Percentiles rank a stretch among this genome's conserved stretches.
These are phyloP conservation scores for Patiria pectinifera DNA, from an alignment of 53 echinoderm and acorn worm genomes.

Conservation along the genomic window DNA sequence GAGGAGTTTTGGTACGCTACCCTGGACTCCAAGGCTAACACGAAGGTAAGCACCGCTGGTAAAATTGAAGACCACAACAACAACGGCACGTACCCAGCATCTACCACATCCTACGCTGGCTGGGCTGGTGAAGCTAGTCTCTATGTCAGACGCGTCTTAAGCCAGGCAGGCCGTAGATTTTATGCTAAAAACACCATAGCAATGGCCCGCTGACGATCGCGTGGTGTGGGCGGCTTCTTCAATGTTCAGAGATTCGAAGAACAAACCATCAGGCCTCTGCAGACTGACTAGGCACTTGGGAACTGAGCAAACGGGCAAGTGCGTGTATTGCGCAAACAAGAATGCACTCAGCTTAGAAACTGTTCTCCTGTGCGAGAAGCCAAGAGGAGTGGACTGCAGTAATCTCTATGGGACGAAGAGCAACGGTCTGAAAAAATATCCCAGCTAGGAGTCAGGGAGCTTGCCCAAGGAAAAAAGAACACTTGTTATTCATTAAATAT, in stretches of 20 bases:
- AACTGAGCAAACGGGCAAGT: constrained; percentile 28
- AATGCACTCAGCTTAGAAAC: constrained; percentile 54
- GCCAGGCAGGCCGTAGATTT: constrained; percentile 57
- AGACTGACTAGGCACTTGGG: neutral
- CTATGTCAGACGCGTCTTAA: constrained; percentile 49
- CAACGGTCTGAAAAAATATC: neutral
- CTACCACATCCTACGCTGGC: constrained; percentile 65
- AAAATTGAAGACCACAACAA: constrained; percentile 60
- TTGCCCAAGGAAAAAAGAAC: neutral
- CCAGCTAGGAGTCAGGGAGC: neutral
- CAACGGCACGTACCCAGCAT: constrained; percentile 77
- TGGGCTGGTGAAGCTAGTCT: constrained; percentile 67
- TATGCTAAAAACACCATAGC: constrained; percentile 24
- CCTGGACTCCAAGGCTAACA: neutral
- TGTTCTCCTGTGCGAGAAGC: constrained; percentile 53
- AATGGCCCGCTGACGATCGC: constrained; percentile 10
- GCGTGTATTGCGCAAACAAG: constrained; percentile 43
- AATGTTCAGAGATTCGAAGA: neutral
- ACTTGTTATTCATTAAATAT: neutral
- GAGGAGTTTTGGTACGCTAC: constrained; percentile 53
- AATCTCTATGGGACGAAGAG: neutral
- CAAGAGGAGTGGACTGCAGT: constrained; percentile 21
- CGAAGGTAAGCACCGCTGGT: constrained; percentile 48
- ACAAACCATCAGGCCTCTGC: constrained; percentile 6
- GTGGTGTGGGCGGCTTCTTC: constrained; percentile 32